These are phyloP conservation scores for Unio delphinus DNA, from an alignment of 2,888 invertebrate species.

Conservation along the genomic window DNA sequence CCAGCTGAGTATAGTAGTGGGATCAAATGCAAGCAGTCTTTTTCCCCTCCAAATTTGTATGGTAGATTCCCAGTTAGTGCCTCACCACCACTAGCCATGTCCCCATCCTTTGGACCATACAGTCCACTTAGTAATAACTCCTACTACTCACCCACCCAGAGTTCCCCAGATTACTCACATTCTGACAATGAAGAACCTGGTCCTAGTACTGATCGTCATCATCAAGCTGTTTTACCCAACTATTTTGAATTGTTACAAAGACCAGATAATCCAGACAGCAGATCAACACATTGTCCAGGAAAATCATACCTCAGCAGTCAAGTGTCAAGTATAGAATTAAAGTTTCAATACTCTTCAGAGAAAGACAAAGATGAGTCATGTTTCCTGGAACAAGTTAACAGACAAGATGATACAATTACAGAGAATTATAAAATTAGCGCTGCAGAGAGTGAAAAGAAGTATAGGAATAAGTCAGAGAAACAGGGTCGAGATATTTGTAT, in stretches of 20 bases:
- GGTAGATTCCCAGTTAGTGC: not conserved
- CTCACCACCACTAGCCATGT: not conserved
- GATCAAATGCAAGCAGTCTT: slow-evolving; percentile 47
- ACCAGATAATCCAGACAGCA: too few species aligned
- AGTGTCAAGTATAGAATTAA: too few species aligned
- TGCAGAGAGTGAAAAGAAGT: too few species aligned
- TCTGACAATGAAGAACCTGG: not conserved
- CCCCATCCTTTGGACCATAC: slow-evolving; percentile 22
- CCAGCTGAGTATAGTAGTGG: slow-evolving; percentile 44
- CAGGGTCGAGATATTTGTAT: too few species aligned
- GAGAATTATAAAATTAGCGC: too few species aligned
- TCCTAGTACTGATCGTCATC: not conserved
- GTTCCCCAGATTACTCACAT: slow-evolving; percentile 26
- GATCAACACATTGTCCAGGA: too few species aligned
- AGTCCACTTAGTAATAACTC: slow-evolving; percentile 60
- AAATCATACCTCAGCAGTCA: too few species aligned
- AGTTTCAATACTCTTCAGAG: too few species aligned
- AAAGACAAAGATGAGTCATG: too few species aligned
- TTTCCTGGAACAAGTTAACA: too few species aligned
- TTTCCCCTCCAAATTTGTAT: slow-evolving; percentile 16
- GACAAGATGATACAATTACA: too few species aligned
- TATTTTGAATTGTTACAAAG: not conserved
- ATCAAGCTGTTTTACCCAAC: not conserved
- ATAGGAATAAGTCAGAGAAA: too few species aligned
- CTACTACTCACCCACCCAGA: slow-evolving; percentile 44